These are phyloP conservation scores for Polypterus senegalus DNA, from an alignment of 2,113 vertebrate genomes.

Conservation along the genomic window DNA sequence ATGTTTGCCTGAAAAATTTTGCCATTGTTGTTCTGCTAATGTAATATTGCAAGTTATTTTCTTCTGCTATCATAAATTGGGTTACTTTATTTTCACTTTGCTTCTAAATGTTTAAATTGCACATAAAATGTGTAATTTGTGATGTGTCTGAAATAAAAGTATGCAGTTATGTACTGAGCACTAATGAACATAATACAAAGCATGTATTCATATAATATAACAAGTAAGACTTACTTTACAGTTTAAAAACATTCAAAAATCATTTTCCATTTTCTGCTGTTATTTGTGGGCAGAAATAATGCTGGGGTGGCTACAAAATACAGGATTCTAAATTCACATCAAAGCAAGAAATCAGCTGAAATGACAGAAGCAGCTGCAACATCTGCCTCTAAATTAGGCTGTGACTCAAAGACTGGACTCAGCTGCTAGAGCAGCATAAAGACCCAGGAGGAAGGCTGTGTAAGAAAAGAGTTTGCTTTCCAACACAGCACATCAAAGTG, in stretches of 20 bases:
- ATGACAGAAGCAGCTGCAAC: conserved; percentile 87
- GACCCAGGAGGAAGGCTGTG: conserved; percentile 77
- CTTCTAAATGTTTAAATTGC: too few species aligned
- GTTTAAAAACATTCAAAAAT: conserved; percentile 22
- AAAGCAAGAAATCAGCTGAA: conserved; percentile 74
- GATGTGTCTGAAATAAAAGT: too few species aligned
- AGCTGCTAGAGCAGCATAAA: conserved; percentile 82
- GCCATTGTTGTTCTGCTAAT: too few species aligned
- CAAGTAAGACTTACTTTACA: too few species aligned
- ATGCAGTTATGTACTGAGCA: too few species aligned
- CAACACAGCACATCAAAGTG: conserved; percentile 72
- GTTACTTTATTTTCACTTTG: too few species aligned
- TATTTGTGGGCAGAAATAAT: conserved; percentile 36
- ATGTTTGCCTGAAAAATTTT: too few species aligned
- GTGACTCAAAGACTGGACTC: conserved; percentile 82
- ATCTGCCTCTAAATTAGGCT: conserved; percentile 75
- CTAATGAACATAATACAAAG: not conserved
- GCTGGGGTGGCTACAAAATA: conserved; percentile 49
- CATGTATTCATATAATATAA: not conserved
- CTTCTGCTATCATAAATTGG: too few species aligned
- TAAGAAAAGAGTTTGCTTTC: conserved; percentile 66
- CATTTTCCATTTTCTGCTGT: conserved; percentile 24
- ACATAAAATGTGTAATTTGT: too few species aligned
- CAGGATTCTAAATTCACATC: conserved; percentile 73
- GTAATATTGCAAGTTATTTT: too few species aligned